Conservation (phyloP, 2,113 vertebrate genomes). For the Gambusia affinis region DNA sequence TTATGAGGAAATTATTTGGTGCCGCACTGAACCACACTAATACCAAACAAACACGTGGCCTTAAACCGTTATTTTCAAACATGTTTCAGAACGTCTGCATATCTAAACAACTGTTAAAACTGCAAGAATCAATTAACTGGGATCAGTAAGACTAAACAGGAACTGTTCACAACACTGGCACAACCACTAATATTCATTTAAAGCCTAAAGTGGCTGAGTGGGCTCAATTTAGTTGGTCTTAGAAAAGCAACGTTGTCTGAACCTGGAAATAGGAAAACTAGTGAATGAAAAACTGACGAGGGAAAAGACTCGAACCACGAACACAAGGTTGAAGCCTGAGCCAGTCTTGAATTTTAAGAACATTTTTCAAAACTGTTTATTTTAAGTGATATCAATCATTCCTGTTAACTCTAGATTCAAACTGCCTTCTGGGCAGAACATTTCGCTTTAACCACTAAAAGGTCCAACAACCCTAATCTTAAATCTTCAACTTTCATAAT, state of each 20-base stretch:
- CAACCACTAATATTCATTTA: neutral
- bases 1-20: conserved; percentile 31
- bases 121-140: neutral
- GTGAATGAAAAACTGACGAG: neutral
- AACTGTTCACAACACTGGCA: conserved; percentile 9
- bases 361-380: neutral
- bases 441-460: conserved; percentile 17
- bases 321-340: neutral
- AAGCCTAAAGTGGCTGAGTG: neutral
- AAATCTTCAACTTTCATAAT: too few relatives aligned
- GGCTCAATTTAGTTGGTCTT: neutral
- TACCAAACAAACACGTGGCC: neutral
- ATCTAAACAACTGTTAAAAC: conserved; percentile 13
- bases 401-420: neutral
- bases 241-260: neutral
- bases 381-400: too few relatives aligned
- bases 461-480: too few relatives aligned
- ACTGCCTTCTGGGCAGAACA: neutral
- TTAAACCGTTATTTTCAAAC: neutral
- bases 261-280: neutral
- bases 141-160: conserved; percentile 18
- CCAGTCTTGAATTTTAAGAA: neutral
- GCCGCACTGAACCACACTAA: conserved; percentile 30
- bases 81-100: neutral
- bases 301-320: neutral